Percentiles rank a stretch among this genome's conserved stretches.
Conservation (phyloP, 1,140 invertebrate species). For the Pachyrhynchus sulphureomaculatus region DNA sequence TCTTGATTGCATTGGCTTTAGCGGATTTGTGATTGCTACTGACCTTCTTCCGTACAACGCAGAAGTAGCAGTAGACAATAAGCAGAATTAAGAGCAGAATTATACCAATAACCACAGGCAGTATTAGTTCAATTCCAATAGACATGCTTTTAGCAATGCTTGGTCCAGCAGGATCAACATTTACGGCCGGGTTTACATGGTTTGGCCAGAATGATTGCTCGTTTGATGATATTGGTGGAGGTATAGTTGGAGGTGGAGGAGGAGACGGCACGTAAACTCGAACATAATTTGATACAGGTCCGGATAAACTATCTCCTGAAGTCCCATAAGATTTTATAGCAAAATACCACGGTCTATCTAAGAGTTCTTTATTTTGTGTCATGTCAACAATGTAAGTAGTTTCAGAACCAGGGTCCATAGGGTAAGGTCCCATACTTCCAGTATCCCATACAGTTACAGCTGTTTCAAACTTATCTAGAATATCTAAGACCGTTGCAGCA, state of each 20-base stretch:
- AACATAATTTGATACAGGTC: constrained; percentile 60
- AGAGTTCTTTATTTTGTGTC: constrained; percentile 49
- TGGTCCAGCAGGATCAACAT: constrained; percentile 36
- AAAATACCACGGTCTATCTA: constrained; percentile 56
- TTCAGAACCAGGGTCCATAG: constrained; percentile 51
- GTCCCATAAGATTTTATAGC: constrained; percentile 55
- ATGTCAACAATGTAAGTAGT: constrained; percentile 54
- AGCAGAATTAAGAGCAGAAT: constrained; percentile 50
- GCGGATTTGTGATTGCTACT: constrained; percentile 39
- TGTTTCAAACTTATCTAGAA: constrained; percentile 54
- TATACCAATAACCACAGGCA: constrained; percentile 52
- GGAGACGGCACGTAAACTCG: constrained; percentile 55
- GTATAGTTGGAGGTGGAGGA: constrained; percentile 52
- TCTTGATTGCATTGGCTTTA: constrained; percentile 40
- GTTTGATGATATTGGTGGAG: constrained; percentile 46
- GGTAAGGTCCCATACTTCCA: constrained; percentile 47
- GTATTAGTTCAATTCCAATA: constrained; percentile 50
- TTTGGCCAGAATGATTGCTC: constrained; percentile 47
- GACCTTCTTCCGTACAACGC: constrained; percentile 47
- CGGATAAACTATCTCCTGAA: constrained; percentile 45
- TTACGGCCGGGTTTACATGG: constrained; percentile 38
- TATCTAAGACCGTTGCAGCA: constrained; percentile 49
- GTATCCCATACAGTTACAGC: constrained; percentile 48
- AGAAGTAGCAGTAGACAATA: constrained; percentile 54
- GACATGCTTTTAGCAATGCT: constrained; percentile 43